These are phyloP conservation scores for Agonum fuliginosum DNA, from an alignment of 2,888 invertebrate genomes.

Conservation along the genomic window DNA sequence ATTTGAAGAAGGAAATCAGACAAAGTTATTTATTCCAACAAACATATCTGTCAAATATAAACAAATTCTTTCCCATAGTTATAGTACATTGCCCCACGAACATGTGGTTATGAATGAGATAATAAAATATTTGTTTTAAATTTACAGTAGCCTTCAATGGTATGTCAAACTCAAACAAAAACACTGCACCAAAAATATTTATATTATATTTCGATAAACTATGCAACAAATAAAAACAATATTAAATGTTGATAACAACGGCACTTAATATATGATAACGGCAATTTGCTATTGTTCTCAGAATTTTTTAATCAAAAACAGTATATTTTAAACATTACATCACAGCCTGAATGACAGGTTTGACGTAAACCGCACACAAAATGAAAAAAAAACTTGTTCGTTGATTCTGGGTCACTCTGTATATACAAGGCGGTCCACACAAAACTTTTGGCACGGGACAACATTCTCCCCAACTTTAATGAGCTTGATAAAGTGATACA, in stretches of 20 bases:
- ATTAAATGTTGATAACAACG: background rate
- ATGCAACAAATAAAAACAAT: background rate
- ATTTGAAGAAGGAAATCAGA: conserved; percentile 7
- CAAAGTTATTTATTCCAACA: background rate
- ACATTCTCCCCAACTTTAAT: conserved; percentile 9
- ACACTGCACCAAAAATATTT: too few species aligned
- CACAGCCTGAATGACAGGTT: conserved; percentile 10
- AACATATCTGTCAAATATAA: conserved; percentile 1
- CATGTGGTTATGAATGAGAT: conserved; percentile 27
- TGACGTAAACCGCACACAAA: conserved; percentile 3
- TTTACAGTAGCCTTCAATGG: conserved; percentile 23
- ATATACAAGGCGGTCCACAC: background rate
- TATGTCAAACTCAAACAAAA: too few species aligned
- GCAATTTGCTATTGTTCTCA: background rate
- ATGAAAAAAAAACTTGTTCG: conserved; percentile 11
- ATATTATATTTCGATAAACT: background rate
- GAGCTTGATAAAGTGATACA: background rate
- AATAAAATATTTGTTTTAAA: conserved; percentile 37
- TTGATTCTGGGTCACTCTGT: conserved; percentile 22
- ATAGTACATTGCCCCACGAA: conserved; percentile 18
- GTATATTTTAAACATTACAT: background rate
- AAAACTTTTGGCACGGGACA: conserved; percentile 11
- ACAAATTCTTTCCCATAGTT: background rate
- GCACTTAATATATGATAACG: background rate
- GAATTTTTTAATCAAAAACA: background rate